Conservation (phyloP, 2,113 vertebrate genomes). For the Poeciliopsis turrubarensis region DNA sequence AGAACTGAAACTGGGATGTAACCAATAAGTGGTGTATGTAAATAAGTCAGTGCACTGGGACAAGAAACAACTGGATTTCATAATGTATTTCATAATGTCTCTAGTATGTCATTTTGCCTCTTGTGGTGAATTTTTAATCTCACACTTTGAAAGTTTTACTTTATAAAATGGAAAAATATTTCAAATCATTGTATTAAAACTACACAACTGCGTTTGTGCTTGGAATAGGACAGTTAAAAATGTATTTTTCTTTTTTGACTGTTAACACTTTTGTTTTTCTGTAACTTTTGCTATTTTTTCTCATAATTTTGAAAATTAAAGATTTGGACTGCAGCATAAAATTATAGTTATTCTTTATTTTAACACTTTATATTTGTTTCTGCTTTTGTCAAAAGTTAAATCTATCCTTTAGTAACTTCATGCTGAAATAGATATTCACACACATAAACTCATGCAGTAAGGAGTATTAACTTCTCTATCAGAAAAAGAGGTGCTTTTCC, state of each 20-base stretch:
- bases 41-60: background rate
- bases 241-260: no score
- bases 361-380: background rate
- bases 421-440: no score
- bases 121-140: background rate
- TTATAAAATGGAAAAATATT: no score
- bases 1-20: background rate
- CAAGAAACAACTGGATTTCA: background rate
- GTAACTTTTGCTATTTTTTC: background rate
- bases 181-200: no score
- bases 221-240: no score
- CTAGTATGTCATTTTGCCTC: no score
- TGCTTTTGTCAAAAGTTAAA: background rate
- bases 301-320: background rate
- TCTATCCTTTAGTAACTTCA: no score
- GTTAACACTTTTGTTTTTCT: background rate
- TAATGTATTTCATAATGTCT: fast-evolving
- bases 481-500: no score
- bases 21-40: background rate
- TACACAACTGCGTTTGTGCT: no score
- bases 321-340: background rate
- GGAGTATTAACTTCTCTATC: no score
- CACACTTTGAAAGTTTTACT: background rate
- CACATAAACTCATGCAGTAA: no score
- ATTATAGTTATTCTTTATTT: background rate